Evolutionary conservation across 2,888 invertebrate species (phyloP).

Genomic region (Nephrotoma guestfalica): DNA sequence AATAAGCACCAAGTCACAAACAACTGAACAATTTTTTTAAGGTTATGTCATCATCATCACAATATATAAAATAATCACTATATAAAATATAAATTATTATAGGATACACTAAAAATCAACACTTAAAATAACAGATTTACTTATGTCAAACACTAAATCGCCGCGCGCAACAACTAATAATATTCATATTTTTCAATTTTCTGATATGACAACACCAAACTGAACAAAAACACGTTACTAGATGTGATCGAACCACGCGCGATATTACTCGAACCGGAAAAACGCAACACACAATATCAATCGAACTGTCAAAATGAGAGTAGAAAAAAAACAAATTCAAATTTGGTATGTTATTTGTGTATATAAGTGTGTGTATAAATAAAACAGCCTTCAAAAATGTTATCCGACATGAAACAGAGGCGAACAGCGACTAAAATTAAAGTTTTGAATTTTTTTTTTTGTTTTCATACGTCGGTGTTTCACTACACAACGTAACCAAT

Average conservation of each 20-base stretch:
- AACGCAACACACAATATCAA: not conserved
- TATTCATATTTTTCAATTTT: not conserved
- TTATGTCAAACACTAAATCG: not conserved
- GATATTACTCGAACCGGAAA: not conserved
- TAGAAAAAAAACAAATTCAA: not conserved
- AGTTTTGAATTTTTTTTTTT: not conserved
- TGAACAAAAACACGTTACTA: not conserved
- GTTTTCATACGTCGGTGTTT: not conserved
- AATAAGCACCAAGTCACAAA: constrained; percentile 2
- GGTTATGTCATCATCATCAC: not conserved
- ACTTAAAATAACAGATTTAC: not conserved
- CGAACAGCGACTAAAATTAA: constrained; percentile 3
- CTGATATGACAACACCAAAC: not conserved
- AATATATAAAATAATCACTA: not conserved
- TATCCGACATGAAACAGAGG: constrained; percentile 4
- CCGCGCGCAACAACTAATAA: not conserved
- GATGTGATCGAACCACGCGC: not conserved
- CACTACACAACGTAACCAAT: not conserved
- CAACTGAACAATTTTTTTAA: not conserved
- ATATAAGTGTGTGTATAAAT: not conserved
- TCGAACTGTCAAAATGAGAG: not conserved
- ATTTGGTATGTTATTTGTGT: not conserved
- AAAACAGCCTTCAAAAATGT: not conserved
- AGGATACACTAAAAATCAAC: not conserved
- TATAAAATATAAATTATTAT: not conserved